Base-by-base conservation (phyloP, 2,888 invertebrate species). In the Apotomis betuletana region DNA sequence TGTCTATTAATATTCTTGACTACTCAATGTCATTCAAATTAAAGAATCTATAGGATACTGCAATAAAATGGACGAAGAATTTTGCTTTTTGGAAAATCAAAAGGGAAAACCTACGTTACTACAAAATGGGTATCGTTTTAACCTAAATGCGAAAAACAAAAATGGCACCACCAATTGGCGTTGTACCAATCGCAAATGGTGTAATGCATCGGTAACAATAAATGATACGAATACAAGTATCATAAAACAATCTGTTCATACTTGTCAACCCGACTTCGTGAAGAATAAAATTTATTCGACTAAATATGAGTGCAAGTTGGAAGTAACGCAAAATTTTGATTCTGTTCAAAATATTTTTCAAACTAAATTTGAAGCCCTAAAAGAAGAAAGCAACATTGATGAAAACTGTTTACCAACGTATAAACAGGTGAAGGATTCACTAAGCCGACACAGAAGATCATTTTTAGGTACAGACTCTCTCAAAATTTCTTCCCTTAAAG, bases 281-380 rank as follows among this genome's bases (percentile, higher is more conserved):
- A 58, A 55, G 38, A 58, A 58, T 38, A 58, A 58, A 38, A 58
- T 58, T 58, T 58, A 58, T 58, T 38, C 58, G 12, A 58, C 58
- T 27, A 58, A 38, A 58, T 58, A 58, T 27, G 58, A 58, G 38
- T 58, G 41, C 38, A 58, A 58, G 58, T 38, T 41, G 58, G 58
- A 58, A 38, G 58, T 58, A 38, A 58, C 58, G 38, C 58, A 58
- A 58, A 58, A 58, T 58, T 58, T 58, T 38, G 58, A 58, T 58
- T 58, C 41, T 38, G n/a, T 38, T 38, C 58, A 58, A 58, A 58
- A 58, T 58, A 58, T 58, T 58, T 58, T 58, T 38, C 41, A 58
- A 58, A 38, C 12, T 6, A 58, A 41, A 58, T 58, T 58, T 38
- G 58, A 58, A 38, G 38, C 38, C 38, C n/a, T 58, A 38, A 58